Evolutionary conservation across 2,113 vertebrate genomes (phyloP), one percentile per base, ranked within the genome.

Genomic region (Archilochus colubris): DNA sequence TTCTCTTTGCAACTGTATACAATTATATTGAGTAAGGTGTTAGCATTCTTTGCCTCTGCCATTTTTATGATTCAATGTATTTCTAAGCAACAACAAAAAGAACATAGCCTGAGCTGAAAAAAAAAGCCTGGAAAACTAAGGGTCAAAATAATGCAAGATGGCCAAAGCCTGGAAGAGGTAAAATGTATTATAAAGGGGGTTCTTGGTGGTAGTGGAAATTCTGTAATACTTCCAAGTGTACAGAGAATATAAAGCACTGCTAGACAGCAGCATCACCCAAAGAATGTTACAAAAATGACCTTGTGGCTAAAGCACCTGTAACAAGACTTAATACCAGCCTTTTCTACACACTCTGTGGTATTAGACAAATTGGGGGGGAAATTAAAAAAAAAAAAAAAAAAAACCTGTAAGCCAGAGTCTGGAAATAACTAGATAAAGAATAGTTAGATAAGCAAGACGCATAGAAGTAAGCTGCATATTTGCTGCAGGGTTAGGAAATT

Each of bases 401-500:
- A 67, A 5, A 31, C 12, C 38, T 43, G 16, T 54, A 62, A 36
- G 74, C 54, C 55, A 83, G 24, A 64, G 15, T 31, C 25, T 53
- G 46, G n/a, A 9, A 86, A 74, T 15, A 74, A 33, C 6, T 55
- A 69, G 53, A 91, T 66, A 77, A 87, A 89, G 63, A 89, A 86
- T 31, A 83, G 27, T 62, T 63, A 80, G 59, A 77, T 86, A 88
- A 82, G 44, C 38, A 61, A 77, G n/a, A 51, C 5, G 0, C 36
- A 30, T 66, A 67, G 75, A 64, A 88, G 23, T 25, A 67, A 67
- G 44, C 30, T 87, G 40, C 7, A 16, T 83, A 75, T 89, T 90
- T 91, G 59, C 82, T 86, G 24, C 40, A 90, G 24, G 36, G 75
- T 93, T 86, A 75, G 53, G 88, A 91, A 80, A 70, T 81, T 64